Conservation (phyloP, 1,140 invertebrate genomes). For the Octopus sinensis region DNA sequence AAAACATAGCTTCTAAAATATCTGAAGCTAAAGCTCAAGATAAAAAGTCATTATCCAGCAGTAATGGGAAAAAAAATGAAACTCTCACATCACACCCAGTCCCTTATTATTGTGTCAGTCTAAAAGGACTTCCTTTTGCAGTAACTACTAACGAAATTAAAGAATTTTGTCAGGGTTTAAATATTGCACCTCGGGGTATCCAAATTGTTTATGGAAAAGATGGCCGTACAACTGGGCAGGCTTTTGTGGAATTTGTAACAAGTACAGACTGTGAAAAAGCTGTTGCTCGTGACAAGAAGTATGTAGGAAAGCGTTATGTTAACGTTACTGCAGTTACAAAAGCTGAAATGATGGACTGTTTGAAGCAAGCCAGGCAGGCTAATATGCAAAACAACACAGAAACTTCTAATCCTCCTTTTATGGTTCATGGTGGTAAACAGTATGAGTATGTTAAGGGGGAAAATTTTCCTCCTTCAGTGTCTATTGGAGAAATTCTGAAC, state of each 20-base stretch:
- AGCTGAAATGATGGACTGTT: slow-evolving; percentile 56
- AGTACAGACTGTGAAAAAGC: slow-evolving; percentile 70
- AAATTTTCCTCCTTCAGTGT: slow-evolving; percentile 82
- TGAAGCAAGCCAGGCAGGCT: slow-evolving; percentile 29
- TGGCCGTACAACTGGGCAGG: slow-evolving; percentile 64
- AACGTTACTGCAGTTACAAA: slow-evolving; percentile 68
- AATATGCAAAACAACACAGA: slow-evolving; percentile 18
- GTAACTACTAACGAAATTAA: slow-evolving; percentile 18
- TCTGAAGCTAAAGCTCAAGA: background rate
- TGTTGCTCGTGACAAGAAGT: slow-evolving; percentile 37
- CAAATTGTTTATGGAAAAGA: slow-evolving; percentile 24
- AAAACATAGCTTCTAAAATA: background rate
- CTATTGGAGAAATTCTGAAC: slow-evolving; percentile 79
- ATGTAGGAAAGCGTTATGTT: slow-evolving; percentile 56
- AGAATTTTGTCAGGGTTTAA: slow-evolving; percentile 21
- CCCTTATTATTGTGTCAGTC: slow-evolving; percentile 11
- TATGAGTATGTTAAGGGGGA: slow-evolving; percentile 49
- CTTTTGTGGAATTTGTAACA: slow-evolving; percentile 78
- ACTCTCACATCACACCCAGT: background rate
- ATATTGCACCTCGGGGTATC: slow-evolving; percentile 18
- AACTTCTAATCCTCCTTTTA: slow-evolving; percentile 1
- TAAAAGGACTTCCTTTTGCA: slow-evolving; percentile 19
- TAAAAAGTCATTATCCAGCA: background rate
- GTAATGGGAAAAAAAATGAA: background rate
- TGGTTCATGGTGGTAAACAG: slow-evolving; percentile 21